Evolutionary conservation across 2,797 vertebrate species (phyloP), one percentile per base, ranked within the genome.

Genomic region (Chelmon rostratus): DNA sequence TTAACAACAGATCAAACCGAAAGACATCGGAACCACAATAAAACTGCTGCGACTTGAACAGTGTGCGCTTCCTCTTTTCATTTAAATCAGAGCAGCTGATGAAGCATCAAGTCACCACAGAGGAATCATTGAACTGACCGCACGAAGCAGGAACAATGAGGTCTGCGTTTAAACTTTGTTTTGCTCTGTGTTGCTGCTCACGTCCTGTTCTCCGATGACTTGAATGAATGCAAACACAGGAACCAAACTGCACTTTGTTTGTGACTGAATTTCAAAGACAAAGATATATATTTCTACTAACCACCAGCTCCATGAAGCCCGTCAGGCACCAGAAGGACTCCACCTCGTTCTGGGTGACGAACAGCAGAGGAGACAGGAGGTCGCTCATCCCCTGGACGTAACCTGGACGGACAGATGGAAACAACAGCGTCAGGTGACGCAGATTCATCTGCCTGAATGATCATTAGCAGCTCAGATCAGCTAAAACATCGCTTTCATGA

Each of bases 301-400:
- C 97, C 96, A 98, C 90, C 0, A 96, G 92, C 81, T 97, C 96
- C 97, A 98, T 98, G 93, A 97, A 97, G 77, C 97, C 97, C 0
- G 95, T 96, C 86, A 98, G 96, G 90, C 97, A 98, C 97, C 97
- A 98, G 93, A 98, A 98, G 4, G 97, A 96, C 31, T 98, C 97
- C 82, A 98, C 97, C 91, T 98, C 97, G 0, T 97, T 98, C 94
- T 97, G 96, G 2, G 96, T 96, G 81, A 98, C 92, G 25, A 96
- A 98, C 61, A 98, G 95, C 71, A 98, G 93, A 0, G 97, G 97
- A 16, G 97, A 92, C 21, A 98, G 96, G 1, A 98, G 96, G 38
- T 98, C 97, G 6, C 97, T 98, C 97, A 98, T 98, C 33, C 97
- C 97, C 92, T 98, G 97, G 23, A 98, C 97, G 0, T 98, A 98